These are phyloP conservation scores for Phasianus colchicus DNA, from an alignment of 2,113 vertebrate species.

Conservation along the genomic window DNA sequence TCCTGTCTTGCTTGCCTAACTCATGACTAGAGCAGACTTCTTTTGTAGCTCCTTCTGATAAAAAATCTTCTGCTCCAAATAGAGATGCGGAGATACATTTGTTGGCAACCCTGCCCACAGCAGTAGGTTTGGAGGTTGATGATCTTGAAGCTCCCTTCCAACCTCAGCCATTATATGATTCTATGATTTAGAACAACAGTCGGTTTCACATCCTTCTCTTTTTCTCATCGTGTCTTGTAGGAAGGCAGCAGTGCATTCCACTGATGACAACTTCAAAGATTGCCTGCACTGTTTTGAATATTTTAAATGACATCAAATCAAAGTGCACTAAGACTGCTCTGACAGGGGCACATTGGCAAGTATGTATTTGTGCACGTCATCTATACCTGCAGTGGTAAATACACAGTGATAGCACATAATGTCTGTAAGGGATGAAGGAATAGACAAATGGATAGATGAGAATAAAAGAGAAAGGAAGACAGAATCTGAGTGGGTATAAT, in stretches of 20 bases:
- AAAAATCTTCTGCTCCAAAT: neutral
- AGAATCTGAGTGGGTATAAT: fast-evolving
- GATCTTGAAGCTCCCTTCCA: too few species aligned
- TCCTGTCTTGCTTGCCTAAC: neutral
- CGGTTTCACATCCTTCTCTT: neutral
- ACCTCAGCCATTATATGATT: too few species aligned
- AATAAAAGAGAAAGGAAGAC: fast-evolving
- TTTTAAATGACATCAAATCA: neutral
- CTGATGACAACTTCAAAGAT: fast-evolving
- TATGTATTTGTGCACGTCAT: too few species aligned
- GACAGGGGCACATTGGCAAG: neutral
- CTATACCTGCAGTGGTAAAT: neutral
- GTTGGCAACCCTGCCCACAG: too few species aligned
- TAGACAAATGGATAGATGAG: neutral
- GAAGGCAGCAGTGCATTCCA: fast-evolving
- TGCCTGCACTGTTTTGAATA: neutral
- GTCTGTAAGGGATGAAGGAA: neutral
- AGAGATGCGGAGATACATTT: too few species aligned
- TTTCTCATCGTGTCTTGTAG: neutral
- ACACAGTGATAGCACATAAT: neutral
- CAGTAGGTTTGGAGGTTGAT: too few species aligned
- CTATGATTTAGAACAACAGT: neutral
- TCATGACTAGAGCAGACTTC: fast-evolving
- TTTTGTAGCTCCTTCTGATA: neutral
- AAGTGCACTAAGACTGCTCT: neutral